Conservation (phyloP, 2,888 invertebrate species). For the Pandemis corylana region DNA sequence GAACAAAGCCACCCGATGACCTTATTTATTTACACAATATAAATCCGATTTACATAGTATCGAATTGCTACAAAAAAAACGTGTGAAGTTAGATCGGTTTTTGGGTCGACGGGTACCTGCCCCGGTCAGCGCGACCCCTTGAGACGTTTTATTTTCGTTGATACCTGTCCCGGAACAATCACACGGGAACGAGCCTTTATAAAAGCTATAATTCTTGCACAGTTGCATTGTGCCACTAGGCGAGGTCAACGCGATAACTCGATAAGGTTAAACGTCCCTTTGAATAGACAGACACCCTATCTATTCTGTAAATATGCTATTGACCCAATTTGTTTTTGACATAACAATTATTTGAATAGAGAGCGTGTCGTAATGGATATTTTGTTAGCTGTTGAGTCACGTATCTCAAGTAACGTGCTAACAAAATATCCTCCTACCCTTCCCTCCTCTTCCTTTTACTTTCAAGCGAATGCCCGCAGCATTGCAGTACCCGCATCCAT, state of each 20-base stretch:
- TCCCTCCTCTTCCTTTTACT: not conserved
- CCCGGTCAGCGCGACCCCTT: constrained; percentile 64
- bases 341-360: constrained; percentile 7
- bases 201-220: constrained; percentile 40
- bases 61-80: constrained; percentile 51
- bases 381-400: constrained; percentile 24
- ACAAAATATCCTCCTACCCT: no score
- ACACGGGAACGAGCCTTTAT: constrained; percentile 68
- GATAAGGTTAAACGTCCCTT: constrained; percentile 47
- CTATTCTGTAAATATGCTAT: constrained; percentile 42
- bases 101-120: constrained; percentile 73
- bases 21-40: constrained; percentile 66
- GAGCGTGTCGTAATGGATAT: not conserved
- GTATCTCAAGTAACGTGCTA: not conserved
- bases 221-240: constrained; percentile 46
- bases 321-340: constrained; percentile 31
- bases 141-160: constrained; percentile 61
- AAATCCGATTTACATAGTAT: constrained; percentile 55
- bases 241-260: constrained; percentile 49
- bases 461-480: constrained; percentile 12
- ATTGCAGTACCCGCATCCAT: constrained; percentile 31
- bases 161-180: constrained; percentile 74
- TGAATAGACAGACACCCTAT: constrained; percentile 39
- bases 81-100: constrained; percentile 67
- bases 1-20: constrained; percentile 71